A percentile compares a stretch with the other conserved stretches of the same genome.
phyloP scores from a whole-genome alignment of 2,888 invertebrate species.

The Syrphus vitripennis region DNA sequence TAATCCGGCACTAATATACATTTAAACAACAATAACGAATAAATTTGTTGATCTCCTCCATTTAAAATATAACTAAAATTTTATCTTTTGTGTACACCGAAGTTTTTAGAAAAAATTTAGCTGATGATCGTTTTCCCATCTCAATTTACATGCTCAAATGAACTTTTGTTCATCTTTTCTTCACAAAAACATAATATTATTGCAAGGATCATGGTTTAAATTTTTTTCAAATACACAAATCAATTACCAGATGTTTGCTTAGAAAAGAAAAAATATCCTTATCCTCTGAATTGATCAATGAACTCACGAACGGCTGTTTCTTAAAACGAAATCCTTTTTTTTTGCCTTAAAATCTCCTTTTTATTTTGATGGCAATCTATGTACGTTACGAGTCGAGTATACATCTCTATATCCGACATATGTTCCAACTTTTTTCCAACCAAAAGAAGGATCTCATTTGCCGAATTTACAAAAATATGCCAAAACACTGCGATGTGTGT shows the following conservation, averaged over 20 bases:
- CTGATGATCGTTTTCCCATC: constrained; percentile 24
- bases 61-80: too few species aligned
- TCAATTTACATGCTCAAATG: constrained; percentile 63
- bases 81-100: too few species aligned
- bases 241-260: constrained; percentile 67
- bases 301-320: constrained; percentile 17
- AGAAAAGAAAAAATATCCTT: neutral
- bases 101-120: too few species aligned
- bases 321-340: constrained; percentile 41
- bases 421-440: constrained; percentile 39
- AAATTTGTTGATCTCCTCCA: too few species aligned
- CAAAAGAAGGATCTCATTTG: constrained; percentile 20
- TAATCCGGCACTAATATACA: too few species aligned
- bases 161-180: constrained; percentile 5
- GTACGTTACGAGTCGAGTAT: too few species aligned
- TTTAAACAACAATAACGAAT: too few species aligned
- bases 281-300: constrained; percentile 23
- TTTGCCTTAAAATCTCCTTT: constrained; percentile 4
- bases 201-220: constrained; percentile 32
- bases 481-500: constrained; percentile 63
- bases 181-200: neutral
- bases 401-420: constrained; percentile 65
- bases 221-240: constrained; percentile 26
- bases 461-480: constrained; percentile 29
- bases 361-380: constrained; percentile 45